phyloP scores from a whole-genome alignment of 2,888 invertebrate species.

The Lithosia quadra region DNA sequence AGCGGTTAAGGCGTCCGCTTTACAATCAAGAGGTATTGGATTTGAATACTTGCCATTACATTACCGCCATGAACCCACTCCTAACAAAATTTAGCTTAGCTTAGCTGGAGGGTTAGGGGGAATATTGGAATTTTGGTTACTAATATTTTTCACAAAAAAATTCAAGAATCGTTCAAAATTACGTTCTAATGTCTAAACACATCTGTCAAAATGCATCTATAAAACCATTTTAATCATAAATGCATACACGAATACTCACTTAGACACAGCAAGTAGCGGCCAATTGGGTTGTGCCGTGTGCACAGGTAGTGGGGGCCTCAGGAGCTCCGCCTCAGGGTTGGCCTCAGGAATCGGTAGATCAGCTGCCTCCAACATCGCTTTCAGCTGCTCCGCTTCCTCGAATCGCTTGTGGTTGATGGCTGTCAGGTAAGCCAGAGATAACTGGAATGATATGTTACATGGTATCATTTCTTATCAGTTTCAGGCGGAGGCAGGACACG shows the following conservation, averaged over 20 bases:
- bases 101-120: too few species aligned
- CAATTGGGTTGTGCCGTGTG: slow-evolving; percentile 97
- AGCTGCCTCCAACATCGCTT: slow-evolving; percentile 89
- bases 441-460: slow-evolving; percentile 70
- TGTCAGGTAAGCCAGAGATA: slow-evolving; percentile 96
- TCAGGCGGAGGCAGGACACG: too few species aligned
- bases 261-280: slow-evolving; percentile 97
- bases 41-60: too few species aligned
- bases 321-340: slow-evolving; percentile 91
- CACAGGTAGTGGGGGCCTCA: slow-evolving; percentile 96
- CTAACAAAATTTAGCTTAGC: too few species aligned
- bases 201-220: too few species aligned
- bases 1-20: too few species aligned
- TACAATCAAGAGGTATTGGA: too few species aligned
- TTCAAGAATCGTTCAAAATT: background rate
- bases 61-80: too few species aligned
- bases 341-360: slow-evolving; percentile 89
- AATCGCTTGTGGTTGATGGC: slow-evolving; percentile 96
- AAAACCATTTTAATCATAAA: background rate
- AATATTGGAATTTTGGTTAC: too few species aligned
- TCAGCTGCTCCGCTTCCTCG: slow-evolving; percentile 92
- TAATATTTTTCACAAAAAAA: too few species aligned
- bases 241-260: slow-evolving; percentile 46
- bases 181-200: too few species aligned
- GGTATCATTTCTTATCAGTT: background rate